These are phyloP conservation scores for Poecilia picta DNA, from an alignment of 2,797 vertebrate genomes.

Conservation along the genomic window DNA sequence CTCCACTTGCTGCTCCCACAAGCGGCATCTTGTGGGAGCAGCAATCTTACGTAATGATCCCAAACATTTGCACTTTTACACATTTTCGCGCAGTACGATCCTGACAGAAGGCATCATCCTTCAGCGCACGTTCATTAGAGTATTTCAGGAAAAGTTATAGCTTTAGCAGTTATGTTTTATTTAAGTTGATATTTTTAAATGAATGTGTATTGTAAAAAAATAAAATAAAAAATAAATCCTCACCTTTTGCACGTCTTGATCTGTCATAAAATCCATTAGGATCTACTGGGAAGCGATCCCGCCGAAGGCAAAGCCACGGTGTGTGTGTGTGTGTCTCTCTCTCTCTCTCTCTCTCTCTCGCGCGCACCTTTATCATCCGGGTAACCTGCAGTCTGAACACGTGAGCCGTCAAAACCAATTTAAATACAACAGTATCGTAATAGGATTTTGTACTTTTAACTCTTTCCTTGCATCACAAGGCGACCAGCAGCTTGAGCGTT, in stretches of 20 bases:
- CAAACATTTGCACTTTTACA: not conserved
- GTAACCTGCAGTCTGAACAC: conserved; percentile 26
- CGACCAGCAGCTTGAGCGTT: not conserved
- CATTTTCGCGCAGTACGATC: not conserved
- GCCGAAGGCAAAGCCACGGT: too few relatives aligned
- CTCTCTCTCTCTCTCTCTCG: too few relatives aligned
- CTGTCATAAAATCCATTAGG: conserved; percentile 75
- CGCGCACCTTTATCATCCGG: conserved; percentile 15
- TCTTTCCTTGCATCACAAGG: conserved; percentile 10
- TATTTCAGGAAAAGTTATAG: not conserved
- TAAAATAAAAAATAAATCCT: not conserved
- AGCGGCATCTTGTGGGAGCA: conserved; percentile 13
- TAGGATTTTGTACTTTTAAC: conserved; percentile 67
- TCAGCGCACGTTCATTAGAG: not conserved
- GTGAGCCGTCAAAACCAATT: conserved; percentile 53
- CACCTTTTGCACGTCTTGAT: conserved; percentile 64
- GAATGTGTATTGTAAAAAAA: too few relatives aligned
- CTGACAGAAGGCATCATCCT: not conserved
- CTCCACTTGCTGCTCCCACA: not conserved
- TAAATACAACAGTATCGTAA: conserved; percentile 42
- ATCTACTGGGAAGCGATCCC: not conserved
- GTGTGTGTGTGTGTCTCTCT: too few relatives aligned
- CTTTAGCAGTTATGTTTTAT: not conserved
- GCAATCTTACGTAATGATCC: conserved; percentile 33
- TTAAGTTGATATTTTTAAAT: not conserved